A percentile compares a stretch with the other conserved stretches of the same genome.
These are phyloP conservation scores for Furcifer pardalis DNA, from an alignment of 2,797 vertebrate genomes.

Conservation along the genomic window DNA sequence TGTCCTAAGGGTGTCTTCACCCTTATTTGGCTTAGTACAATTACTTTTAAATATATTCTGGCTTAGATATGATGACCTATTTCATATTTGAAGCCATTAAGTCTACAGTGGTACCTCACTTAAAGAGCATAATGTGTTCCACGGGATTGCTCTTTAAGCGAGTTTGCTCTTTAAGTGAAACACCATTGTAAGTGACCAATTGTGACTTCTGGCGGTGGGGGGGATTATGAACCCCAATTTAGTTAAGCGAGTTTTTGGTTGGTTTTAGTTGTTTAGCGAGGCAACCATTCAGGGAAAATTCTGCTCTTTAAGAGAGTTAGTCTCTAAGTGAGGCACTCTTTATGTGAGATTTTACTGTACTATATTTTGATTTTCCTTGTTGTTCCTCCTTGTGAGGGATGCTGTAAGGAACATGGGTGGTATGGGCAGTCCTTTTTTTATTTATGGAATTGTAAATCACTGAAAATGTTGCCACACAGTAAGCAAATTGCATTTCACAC, in stretches of 20 bases:
- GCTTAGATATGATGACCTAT: background rate
- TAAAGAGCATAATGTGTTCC: background rate
- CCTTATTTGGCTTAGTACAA: background rate
- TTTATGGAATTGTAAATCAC: constrained; percentile 70
- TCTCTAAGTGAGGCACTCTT: too few species aligned
- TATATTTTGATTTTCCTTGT: constrained; percentile 17
- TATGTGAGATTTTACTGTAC: background rate
- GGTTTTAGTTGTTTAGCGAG: too few species aligned
- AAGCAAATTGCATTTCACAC: constrained; percentile 71
- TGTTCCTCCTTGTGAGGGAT: constrained; percentile 38
- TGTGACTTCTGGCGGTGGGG: too few species aligned
- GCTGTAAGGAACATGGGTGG: constrained; percentile 65
- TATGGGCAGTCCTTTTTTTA: constrained; percentile 59
- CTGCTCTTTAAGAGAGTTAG: too few species aligned
- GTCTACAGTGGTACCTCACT: too few species aligned
- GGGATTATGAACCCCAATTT: too few species aligned
- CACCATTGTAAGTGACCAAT: too few species aligned
- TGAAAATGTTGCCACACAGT: constrained; percentile 68
- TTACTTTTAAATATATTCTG: background rate
- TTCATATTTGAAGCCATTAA: background rate
- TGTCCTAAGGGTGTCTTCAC: too few species aligned
- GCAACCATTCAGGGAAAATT: too few species aligned
- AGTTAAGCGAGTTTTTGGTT: too few species aligned
- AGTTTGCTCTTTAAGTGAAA: too few species aligned
- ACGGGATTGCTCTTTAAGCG: too few species aligned